Evolutionary conservation across 1,140 invertebrate species (phyloP), one percentile per base, ranked within the genome.

Genomic region (Magallana angulata): DNA sequence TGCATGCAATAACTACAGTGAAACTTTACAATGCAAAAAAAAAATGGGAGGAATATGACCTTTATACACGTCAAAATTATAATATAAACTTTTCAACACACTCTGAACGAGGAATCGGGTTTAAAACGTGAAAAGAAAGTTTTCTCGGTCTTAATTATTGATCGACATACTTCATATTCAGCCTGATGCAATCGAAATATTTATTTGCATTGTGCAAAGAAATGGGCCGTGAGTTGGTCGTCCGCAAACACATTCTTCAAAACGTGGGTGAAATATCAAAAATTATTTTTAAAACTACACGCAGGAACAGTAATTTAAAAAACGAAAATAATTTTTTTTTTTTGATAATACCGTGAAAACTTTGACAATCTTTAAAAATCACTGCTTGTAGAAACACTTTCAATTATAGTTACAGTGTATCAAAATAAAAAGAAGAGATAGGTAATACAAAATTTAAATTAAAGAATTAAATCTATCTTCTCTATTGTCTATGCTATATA

Each of bases 121-220:
- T 76, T 76, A 24, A 71, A 76, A 8, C 36, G 68, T 76, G 36
- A 18, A 76, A 76, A 76, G 68, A 76, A 76, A 76, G 68, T 24
- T 30, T 76, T 24, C 36, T 76, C 7, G 68, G 9, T 48, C 36
- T 48, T 48, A 48, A 48, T 48, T 76, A 76, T 76, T 76, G 68
- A 76, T 76, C 36, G 68, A 24, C 68, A 30, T 12, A 76, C 36
- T 76, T 76, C 24, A 76, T 76, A 62, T 62, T 62, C 60, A 11
- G 24, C 36, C 30, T 30, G 24, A 30, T 12, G 12, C 24, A 11
- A 30, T 30, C 36, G 68, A 30, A 76, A 76, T 18, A 18, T 30
- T 76, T 76, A 76, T 76, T 76, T 76, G 68, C 24, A 7, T 62
- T 62, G 12, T 76, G 68, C 36, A 76, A 76, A 30, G 68, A 76